These are phyloP conservation scores for Pluvianellus socialis DNA, from an alignment of 2,113 vertebrate genomes.

Conservation along the genomic window DNA sequence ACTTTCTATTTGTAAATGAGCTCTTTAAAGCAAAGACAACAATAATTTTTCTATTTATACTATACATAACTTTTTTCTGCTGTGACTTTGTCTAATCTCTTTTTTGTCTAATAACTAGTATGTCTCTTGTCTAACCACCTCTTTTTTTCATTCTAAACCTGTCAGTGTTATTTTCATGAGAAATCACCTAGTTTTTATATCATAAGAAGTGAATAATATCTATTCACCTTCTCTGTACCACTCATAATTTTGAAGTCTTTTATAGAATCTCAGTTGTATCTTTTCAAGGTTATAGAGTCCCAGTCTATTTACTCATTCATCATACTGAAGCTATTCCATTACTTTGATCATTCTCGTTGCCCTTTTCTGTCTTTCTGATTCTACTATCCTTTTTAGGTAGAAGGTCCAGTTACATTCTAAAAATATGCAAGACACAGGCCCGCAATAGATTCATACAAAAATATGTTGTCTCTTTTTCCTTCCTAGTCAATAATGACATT, in stretches of 20 bases:
- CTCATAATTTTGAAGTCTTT: neutral
- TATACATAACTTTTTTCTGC: neutral
- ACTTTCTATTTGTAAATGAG: neutral
- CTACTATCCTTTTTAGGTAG: neutral
- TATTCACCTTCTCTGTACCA: neutral
- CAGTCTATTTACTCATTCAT: constrained; percentile 14
- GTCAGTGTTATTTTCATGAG: neutral
- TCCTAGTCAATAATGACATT: neutral
- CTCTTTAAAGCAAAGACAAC: neutral
- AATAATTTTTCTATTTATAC: neutral
- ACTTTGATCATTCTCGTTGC: neutral
- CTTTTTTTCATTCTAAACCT: neutral
- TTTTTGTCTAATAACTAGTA: neutral
- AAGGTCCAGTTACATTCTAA: neutral
- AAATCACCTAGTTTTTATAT: neutral
- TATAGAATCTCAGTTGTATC: neutral
- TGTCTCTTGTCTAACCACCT: neutral
- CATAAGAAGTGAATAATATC: neutral
- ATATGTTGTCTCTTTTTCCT: neutral
- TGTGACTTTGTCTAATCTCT: neutral
- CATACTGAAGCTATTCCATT: neutral
- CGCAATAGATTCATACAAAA: neutral
- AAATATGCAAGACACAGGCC: neutral
- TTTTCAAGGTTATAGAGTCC: constrained; percentile 33
- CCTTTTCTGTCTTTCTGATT: constrained; percentile 7